Evolutionary conservation across 2,888 invertebrate species (phyloP).

Genomic region (Callinectes sapidus): DNA sequence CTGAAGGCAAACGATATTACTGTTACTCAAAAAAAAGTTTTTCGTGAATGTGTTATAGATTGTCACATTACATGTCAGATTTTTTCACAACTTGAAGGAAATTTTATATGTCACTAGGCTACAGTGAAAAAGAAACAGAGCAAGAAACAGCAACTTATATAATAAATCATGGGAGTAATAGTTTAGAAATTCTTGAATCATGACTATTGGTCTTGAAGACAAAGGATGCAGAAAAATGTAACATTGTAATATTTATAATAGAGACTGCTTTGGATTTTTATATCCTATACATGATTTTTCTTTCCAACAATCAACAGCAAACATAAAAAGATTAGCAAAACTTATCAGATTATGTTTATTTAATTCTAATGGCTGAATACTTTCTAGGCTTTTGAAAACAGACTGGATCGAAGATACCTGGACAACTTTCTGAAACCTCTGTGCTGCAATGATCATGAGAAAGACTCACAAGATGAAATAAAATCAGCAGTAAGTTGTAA

Average conservation of each 20-base stretch:
- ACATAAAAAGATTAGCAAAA: neutral
- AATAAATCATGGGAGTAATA: neutral
- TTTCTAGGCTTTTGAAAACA: slow-evolving; percentile 64
- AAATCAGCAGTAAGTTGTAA: neutral
- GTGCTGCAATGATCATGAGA: neutral
- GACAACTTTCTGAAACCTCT: slow-evolving; percentile 58
- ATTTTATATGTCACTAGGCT: too few relatives aligned
- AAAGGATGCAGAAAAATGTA: neutral
- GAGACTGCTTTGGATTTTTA: neutral
- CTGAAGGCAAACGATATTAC: too few relatives aligned
- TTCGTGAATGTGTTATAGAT: too few relatives aligned
- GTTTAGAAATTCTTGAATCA: neutral
- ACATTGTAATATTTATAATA: neutral
- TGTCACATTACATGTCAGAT: too few relatives aligned
- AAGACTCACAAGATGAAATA: neutral
- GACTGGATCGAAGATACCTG: slow-evolving; percentile 62
- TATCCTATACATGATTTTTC: neutral
- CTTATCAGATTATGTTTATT: neutral
- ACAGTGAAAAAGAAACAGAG: too few relatives aligned
- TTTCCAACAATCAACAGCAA: neutral
- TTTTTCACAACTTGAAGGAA: too few relatives aligned
- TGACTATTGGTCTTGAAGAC: neutral
- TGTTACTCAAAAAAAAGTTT: too few relatives aligned
- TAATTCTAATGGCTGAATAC: neutral
- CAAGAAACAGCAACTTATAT: neutral